Conservation (phyloP, 1,140 invertebrate species). For the Mizuhopecten yessoensis region DNA sequence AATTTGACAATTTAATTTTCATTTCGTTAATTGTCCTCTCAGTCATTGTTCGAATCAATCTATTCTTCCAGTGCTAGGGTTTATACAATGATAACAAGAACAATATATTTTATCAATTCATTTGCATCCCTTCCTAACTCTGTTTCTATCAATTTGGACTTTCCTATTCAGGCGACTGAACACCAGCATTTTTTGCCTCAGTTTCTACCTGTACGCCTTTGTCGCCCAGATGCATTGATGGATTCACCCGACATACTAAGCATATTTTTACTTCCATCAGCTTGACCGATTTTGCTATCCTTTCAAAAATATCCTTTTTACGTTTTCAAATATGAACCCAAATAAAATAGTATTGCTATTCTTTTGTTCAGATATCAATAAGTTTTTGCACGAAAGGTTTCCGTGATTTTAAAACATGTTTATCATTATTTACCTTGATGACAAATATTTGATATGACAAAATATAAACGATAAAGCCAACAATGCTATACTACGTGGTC, state of each 20-base stretch:
- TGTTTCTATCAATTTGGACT: not conserved
- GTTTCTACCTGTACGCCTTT: not conserved
- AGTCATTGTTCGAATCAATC: not conserved
- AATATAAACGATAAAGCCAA: not conserved
- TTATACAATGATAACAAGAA: not conserved
- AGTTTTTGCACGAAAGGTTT: too few species aligned
- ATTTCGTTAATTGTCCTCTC: not conserved
- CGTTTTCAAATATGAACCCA: too few species aligned
- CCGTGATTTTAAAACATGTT: too few species aligned
- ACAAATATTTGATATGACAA: not conserved
- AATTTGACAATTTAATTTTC: constrained; percentile 19
- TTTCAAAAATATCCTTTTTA: too few species aligned
- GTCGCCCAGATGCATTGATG: not conserved
- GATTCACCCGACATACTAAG: too few species aligned
- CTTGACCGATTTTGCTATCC: too few species aligned
- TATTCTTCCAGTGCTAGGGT: not conserved
- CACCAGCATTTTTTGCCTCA: not conserved
- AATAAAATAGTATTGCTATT: too few species aligned
- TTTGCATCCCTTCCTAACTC: not conserved
- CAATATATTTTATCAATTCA: constrained; percentile 19
- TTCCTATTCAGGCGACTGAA: not conserved
- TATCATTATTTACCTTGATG: too few species aligned
- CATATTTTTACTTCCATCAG: too few species aligned
- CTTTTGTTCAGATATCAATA: too few species aligned
- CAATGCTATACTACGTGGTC: not conserved